Percentiles rank a stretch among this genome's conserved stretches.
Conservation (phyloP, 2,797 vertebrate species). For the Coranthus polyacanthus region DNA sequence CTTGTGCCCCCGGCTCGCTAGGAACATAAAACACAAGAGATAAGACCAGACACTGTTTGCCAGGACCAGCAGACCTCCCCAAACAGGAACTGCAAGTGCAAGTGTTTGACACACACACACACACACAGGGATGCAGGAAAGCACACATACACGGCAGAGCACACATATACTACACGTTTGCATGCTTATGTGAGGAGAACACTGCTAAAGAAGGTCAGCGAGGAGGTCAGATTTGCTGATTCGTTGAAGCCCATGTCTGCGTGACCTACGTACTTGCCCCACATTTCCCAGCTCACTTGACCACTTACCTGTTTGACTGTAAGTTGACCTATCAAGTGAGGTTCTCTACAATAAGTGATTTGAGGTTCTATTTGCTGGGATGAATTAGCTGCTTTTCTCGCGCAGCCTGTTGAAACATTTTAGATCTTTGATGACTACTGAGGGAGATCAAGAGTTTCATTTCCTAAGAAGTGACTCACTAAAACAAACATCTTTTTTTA, state of each 20-base stretch:
- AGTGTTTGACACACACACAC: constrained; percentile 65
- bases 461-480: constrained; percentile 9
- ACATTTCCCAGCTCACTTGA: constrained; percentile 9
- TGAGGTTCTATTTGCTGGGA: background rate
- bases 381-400: constrained; percentile 1
- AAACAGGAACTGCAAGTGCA: constrained; percentile 81
- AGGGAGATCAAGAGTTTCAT: background rate
- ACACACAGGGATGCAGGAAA: constrained; percentile 22
- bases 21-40: constrained; percentile 85
- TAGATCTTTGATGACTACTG: background rate
- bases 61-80: constrained; percentile 72
- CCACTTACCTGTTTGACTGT: background rate
- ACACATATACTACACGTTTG: constrained; percentile 15
- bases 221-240: constrained; percentile 5
- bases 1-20: constrained; percentile 80
- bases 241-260: constrained; percentile 17
- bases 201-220: constrained; percentile 20
- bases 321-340: background rate
- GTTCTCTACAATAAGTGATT: constrained; percentile 6
- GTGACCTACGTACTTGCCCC: constrained; percentile 3
- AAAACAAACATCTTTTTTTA: background rate
- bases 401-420: constrained; percentile 5
- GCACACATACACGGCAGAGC: constrained; percentile 31
- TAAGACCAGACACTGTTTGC: constrained; percentile 83
- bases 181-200: constrained; percentile 9